Evolutionary conservation across 1,140 invertebrate species (phyloP).

Genomic region (Heterodera schachtii): DNA sequence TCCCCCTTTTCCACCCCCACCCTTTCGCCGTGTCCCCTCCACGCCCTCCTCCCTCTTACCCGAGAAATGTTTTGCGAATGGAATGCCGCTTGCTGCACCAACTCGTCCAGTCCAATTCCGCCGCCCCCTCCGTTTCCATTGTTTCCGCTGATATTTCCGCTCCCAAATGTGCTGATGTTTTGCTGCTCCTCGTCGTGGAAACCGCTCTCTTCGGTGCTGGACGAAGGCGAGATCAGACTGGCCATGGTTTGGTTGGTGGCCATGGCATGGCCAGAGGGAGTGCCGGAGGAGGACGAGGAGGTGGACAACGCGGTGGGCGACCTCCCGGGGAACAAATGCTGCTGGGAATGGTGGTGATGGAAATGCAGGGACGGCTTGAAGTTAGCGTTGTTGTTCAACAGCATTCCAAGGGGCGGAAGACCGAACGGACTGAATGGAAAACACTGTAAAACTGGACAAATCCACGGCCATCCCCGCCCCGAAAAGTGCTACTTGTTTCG

Average conservation of each 20-base stretch:
- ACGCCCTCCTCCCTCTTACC: background rate
- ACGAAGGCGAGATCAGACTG: constrained; percentile 9
- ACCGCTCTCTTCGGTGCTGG: constrained; percentile 26
- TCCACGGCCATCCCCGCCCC: background rate
- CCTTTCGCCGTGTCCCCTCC: no score
- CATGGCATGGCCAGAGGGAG: background rate
- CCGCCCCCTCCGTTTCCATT: background rate
- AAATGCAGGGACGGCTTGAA: background rate
- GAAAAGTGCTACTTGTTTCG: background rate
- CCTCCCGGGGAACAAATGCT: background rate
- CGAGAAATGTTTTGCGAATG: constrained; percentile 12
- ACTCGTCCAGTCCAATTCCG: constrained; percentile 1
- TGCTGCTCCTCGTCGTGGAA: constrained; percentile 30
- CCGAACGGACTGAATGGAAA: background rate
- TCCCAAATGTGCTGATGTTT: background rate
- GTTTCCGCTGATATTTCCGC: background rate
- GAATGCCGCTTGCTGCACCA: constrained; percentile 9
- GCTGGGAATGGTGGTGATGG: background rate
- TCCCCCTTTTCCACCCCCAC: no score
- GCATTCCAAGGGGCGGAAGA: background rate
- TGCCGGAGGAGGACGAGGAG: background rate
- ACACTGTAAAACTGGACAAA: background rate
- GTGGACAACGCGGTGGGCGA: background rate
- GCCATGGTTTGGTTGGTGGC: background rate
- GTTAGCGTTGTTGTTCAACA: background rate